A percentile compares a stretch with the other conserved stretches of the same genome.
Conservation (phyloP, 2,113 vertebrate genomes). For the Elaphurus davidianus region DNA sequence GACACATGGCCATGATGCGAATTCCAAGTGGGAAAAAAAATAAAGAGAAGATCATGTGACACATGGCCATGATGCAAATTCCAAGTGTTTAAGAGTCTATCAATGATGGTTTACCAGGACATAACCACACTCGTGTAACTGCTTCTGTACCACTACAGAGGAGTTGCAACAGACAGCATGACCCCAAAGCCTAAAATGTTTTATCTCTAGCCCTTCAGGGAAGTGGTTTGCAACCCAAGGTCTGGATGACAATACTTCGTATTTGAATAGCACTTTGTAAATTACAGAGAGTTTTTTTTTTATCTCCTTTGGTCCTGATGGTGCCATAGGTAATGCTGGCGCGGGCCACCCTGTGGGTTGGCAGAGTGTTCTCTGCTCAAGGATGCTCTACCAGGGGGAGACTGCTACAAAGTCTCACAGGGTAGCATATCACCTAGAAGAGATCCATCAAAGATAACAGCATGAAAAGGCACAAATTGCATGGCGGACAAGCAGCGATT, state of each 20-base stretch:
- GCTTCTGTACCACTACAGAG: too few relatives aligned
- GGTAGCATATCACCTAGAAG: neutral
- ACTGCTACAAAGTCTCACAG: neutral
- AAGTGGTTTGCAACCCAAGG: neutral
- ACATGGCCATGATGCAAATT: neutral
- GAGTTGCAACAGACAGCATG: accelerated
- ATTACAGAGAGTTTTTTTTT: neutral
- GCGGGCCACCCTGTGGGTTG: too few relatives aligned
- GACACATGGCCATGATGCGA: neutral
- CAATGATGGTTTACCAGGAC: neutral
- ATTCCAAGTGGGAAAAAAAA: neutral
- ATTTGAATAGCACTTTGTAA: neutral
- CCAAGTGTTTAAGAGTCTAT: neutral
- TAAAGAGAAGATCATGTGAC: neutral
- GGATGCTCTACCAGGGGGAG: accelerated
- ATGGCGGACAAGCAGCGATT: neutral
- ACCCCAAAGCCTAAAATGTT: neutral
- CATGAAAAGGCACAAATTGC: neutral
- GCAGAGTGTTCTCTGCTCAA: neutral
- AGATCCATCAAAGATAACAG: neutral
- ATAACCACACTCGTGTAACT: accelerated
- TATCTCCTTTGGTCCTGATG: neutral
- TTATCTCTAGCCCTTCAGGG: neutral
- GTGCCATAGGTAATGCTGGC: too few relatives aligned
- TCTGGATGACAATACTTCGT: neutral